Evolutionary conservation across 2,888 invertebrate species (phyloP).

Genomic region (Meteorus colon): DNA sequence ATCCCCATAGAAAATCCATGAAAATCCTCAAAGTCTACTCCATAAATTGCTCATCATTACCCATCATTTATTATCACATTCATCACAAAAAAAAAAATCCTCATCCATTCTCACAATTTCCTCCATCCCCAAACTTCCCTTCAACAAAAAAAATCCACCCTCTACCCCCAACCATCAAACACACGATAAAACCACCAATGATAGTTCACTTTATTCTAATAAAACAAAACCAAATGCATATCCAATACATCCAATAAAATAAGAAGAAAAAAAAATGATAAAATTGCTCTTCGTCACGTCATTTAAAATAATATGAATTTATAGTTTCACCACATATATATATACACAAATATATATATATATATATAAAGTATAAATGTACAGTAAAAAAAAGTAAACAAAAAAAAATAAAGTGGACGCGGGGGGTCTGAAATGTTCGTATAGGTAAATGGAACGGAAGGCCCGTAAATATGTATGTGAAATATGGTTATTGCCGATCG

Average conservation of each 20-base stretch:
- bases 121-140: too few relatives aligned
- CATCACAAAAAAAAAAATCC: too few relatives aligned
- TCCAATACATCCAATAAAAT: neutral
- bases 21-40: too few relatives aligned
- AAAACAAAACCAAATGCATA: too few relatives aligned
- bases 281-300: slow-evolving; percentile 53
- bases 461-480: slow-evolving; percentile 46
- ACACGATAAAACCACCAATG: neutral
- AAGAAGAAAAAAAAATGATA: slow-evolving; percentile 19
- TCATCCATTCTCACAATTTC: too few relatives aligned
- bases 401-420: neutral
- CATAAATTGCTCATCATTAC: too few relatives aligned
- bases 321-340: slow-evolving; percentile 35
- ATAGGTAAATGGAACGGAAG: slow-evolving; percentile 52
- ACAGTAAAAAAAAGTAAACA: neutral
- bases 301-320: slow-evolving; percentile 51
- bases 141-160: too few relatives aligned
- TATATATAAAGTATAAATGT: neutral
- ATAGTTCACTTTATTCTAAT: too few relatives aligned
- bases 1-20: too few relatives aligned
- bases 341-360: neutral
- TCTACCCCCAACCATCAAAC: too few relatives aligned
- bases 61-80: too few relatives aligned
- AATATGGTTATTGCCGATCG: slow-evolving; percentile 51
- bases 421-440: slow-evolving; percentile 29